Percentiles rank a stretch among this genome's conserved stretches.
Conservation (phyloP, 2,888 invertebrate genomes). For the Brachynemurus nebulosus region DNA sequence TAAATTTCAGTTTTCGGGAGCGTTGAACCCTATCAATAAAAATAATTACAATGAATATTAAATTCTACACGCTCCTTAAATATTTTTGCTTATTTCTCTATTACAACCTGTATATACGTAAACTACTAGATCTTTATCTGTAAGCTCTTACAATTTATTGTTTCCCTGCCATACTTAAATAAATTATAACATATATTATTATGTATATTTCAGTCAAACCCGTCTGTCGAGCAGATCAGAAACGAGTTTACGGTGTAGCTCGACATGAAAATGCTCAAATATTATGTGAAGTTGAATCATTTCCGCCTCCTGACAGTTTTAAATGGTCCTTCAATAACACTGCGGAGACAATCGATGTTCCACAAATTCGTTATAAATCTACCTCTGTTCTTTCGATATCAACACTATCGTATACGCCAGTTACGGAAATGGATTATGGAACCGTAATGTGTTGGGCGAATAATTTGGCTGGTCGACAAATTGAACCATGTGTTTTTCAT, state of each 20-base stretch:
- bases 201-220: conserved; percentile 54
- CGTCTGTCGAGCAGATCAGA: conserved; percentile 59
- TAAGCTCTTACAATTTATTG: too few species aligned
- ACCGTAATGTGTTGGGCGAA: conserved; percentile 60
- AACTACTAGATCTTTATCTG: too few species aligned
- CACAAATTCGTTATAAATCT: conserved; percentile 44
- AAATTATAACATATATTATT: too few species aligned
- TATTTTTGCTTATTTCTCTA: too few species aligned
- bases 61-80: too few species aligned
- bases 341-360: conserved; percentile 63
- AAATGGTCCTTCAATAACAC: conserved; percentile 86
- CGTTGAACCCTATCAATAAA: too few species aligned
- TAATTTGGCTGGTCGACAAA: conserved; percentile 57
- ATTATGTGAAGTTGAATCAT: conserved; percentile 72
- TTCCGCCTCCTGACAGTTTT: conserved; percentile 68
- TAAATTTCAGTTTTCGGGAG: too few species aligned
- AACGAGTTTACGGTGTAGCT: conserved; percentile 71
- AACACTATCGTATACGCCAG: conserved; percentile 62
- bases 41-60: too few species aligned
- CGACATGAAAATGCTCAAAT: conserved; percentile 67
- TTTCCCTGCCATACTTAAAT: too few species aligned
- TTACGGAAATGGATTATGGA: conserved; percentile 61
- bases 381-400: conserved; percentile 40
- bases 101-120: too few species aligned
- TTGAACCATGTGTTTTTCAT: conserved; percentile 59